Conservation (phyloP, 2,797 vertebrate genomes). For the Sebastes minor region DNA sequence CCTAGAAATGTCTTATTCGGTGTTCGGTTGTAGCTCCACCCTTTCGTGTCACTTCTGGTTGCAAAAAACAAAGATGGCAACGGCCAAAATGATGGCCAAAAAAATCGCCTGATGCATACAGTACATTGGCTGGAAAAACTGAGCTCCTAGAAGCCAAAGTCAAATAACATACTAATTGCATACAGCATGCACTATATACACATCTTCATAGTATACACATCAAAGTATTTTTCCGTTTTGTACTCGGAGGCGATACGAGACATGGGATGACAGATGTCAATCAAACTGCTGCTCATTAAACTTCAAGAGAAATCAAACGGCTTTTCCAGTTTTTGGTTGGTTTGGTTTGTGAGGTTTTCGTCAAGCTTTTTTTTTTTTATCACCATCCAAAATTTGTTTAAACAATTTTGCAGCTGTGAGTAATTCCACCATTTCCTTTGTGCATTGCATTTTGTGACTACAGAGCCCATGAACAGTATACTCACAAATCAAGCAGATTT, state of each 20-base stretch:
- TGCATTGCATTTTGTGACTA: background rate
- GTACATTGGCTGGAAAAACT: background rate
- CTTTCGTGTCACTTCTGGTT: too few species aligned
- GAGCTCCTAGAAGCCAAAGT: background rate
- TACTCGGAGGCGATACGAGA: background rate
- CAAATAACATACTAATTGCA: background rate
- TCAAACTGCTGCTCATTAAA: constrained; percentile 3
- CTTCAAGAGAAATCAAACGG: background rate
- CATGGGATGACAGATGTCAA: background rate
- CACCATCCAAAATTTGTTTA: background rate
- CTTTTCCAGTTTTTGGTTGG: background rate
- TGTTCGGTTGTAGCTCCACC: too few species aligned
- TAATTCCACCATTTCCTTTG: background rate
- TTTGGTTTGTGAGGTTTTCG: background rate
- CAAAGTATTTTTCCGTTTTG: background rate
- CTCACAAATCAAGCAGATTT: background rate
- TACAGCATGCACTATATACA: background rate
- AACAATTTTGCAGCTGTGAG: background rate
- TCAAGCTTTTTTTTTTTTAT: background rate
- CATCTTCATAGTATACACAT: background rate
- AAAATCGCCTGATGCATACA: background rate
- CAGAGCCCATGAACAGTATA: background rate
- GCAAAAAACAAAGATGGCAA: too few species aligned
- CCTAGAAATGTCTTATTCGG: too few species aligned
- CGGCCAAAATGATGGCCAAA: too few species aligned